Evolutionary conservation across 2,113 vertebrate species (phyloP).

Genomic region (Corythornis madagascariensis): DNA sequence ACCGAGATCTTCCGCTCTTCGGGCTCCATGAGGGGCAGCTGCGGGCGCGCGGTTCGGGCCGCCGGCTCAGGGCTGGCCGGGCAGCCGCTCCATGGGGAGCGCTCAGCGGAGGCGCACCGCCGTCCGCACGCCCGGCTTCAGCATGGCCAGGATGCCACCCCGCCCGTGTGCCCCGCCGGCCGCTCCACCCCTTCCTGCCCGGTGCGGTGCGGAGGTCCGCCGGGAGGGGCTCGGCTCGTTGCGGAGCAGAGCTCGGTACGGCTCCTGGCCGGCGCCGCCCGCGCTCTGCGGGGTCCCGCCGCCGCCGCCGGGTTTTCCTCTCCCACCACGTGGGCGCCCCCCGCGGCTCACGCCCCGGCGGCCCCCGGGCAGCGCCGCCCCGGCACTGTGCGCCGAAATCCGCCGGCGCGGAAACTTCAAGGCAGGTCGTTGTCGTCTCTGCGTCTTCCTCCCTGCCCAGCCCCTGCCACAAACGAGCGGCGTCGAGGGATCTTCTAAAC

Average conservation of each 20-base stretch:
- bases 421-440: background rate
- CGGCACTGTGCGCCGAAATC: background rate
- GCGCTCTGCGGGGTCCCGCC: background rate
- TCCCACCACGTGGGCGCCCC: background rate
- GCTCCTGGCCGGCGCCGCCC: background rate
- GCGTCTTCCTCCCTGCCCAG: background rate
- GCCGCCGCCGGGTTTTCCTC: background rate
- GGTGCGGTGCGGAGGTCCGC: background rate
- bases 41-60: background rate
- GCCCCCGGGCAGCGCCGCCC: background rate
- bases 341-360: background rate
- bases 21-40: slow-evolving; percentile 76
- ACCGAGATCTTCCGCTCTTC: slow-evolving; percentile 87
- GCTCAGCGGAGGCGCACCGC: background rate
- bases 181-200: background rate
- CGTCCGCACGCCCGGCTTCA: background rate
- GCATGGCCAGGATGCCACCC: slow-evolving; percentile 9
- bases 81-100: slow-evolving; percentile 7
- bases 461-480: background rate
- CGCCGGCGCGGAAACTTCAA: background rate
- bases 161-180: background rate
- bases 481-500: slow-evolving; percentile 1
- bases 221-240: background rate
- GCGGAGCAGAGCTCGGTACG: background rate
- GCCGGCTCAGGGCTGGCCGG: slow-evolving; percentile 42